These are phyloP conservation scores for Tachina lurida DNA, from an alignment of 2,888 invertebrate genomes.

Conservation along the genomic window DNA sequence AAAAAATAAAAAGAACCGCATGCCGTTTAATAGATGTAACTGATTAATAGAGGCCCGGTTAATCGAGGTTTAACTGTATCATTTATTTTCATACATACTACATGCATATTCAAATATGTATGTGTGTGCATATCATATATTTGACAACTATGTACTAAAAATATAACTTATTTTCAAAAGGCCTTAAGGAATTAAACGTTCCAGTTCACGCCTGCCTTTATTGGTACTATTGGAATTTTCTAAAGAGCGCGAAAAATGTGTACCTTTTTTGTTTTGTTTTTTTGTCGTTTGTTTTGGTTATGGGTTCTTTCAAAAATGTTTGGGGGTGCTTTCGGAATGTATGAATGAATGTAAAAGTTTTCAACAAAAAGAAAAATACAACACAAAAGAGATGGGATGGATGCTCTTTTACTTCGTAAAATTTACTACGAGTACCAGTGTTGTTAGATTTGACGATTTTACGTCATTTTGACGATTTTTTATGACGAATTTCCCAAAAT, in stretches of 20 bases:
- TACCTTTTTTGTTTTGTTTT: conserved; percentile 58
- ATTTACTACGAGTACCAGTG: too few relatives aligned
- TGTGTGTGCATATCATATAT: too few relatives aligned
- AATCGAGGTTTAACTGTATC: too few relatives aligned
- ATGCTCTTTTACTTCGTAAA: conserved; percentile 64
- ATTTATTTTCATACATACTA: too few relatives aligned
- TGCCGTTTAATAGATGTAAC: too few relatives aligned
- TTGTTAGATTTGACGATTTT: too few relatives aligned
- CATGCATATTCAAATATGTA: too few relatives aligned
- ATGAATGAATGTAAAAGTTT: conserved; percentile 68
- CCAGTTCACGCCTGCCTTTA: neutral
- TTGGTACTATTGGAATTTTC: conserved; percentile 62
- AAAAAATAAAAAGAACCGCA: too few relatives aligned
- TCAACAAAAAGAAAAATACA: conserved; percentile 1
- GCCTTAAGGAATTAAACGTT: conserved; percentile 1
- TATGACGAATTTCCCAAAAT: too few relatives aligned
- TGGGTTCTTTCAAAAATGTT: conserved; percentile 25
- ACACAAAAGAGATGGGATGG: conserved; percentile 15
- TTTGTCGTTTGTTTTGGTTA: conserved; percentile 70
- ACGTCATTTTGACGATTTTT: too few relatives aligned
- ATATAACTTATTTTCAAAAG: neutral
- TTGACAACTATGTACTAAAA: too few relatives aligned
- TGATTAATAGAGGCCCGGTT: too few relatives aligned
- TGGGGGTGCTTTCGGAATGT: conserved; percentile 60
- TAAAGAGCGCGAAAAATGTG: conserved; percentile 67